Evolutionary conservation across 1,140 invertebrate genomes (phyloP).

Genomic region (Drosophila teissieri): DNA sequence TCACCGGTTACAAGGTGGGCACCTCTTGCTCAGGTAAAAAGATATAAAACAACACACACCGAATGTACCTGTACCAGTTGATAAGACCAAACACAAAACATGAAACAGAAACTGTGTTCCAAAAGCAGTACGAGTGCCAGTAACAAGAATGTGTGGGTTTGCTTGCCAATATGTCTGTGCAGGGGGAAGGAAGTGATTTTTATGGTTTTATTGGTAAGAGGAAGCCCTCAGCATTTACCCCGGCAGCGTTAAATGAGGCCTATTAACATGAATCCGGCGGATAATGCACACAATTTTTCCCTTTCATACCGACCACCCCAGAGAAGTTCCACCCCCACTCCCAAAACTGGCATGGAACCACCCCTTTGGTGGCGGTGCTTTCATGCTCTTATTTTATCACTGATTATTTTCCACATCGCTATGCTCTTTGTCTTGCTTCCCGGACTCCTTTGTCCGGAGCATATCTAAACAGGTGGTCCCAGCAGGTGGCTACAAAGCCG

Average conservation of each 20-base stretch:
- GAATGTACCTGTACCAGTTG: constrained; percentile 69
- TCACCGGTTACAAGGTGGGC: constrained; percentile 52
- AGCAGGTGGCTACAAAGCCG: constrained; percentile 65
- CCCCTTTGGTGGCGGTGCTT: constrained; percentile 50
- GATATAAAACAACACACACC: constrained; percentile 32
- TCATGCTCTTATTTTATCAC: constrained; percentile 78
- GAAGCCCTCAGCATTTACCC: constrained; percentile 1
- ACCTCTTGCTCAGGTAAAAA: constrained; percentile 12
- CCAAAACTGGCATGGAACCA: constrained; percentile 15
- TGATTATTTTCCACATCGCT: constrained; percentile 82
- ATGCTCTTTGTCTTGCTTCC: constrained; percentile 65
- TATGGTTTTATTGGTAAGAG: constrained; percentile 36
- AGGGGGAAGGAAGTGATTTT: constrained; percentile 20
- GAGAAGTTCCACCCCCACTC: constrained; percentile 4
- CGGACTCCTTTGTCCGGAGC: constrained; percentile 54
- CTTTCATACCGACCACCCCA: constrained; percentile 51
- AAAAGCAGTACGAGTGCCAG: constrained; percentile 6
- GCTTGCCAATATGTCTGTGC: constrained; percentile 20
- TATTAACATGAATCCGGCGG: constrained; percentile 66
- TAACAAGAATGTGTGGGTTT: constrained; percentile 4
- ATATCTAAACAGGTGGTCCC: constrained; percentile 82
- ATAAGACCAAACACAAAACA: constrained; percentile 56
- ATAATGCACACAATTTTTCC: constrained; percentile 57
- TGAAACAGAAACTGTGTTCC: constrained; percentile 51
- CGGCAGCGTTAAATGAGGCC: constrained; percentile 72